These are phyloP conservation scores for Physeter macrocephalus DNA, from an alignment of 2,113 vertebrate species.

Conservation along the genomic window DNA sequence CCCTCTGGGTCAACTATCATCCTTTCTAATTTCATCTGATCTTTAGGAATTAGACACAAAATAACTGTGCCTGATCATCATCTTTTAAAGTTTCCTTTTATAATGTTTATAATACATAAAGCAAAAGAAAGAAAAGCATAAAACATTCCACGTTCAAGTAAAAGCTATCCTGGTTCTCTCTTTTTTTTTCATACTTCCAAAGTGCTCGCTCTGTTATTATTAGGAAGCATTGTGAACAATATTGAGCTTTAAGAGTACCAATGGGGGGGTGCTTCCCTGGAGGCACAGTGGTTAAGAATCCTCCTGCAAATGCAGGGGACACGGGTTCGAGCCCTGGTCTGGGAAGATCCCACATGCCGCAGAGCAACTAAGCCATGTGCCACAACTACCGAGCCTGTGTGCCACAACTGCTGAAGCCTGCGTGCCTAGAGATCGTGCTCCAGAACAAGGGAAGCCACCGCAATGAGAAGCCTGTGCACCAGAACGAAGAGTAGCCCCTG, in stretches of 20 bases:
- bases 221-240: neutral
- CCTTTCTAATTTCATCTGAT: neutral
- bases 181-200: neutral
- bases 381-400: too few species aligned
- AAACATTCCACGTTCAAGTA: neutral
- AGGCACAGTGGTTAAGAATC: too few species aligned
- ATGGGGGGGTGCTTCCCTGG: neutral
- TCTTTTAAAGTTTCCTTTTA: conserved; percentile 4
- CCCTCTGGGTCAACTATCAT: neutral
- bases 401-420: too few species aligned
- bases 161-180: neutral
- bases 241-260: neutral
- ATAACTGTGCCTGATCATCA: neutral
- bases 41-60: conserved; percentile 28
- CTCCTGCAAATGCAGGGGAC: too few species aligned
- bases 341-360: too few species aligned
- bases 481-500: too few species aligned
- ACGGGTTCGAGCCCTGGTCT: too few species aligned
- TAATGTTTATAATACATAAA: neutral
- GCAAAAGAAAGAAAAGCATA: neutral
- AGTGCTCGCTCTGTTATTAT: neutral
- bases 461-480: too few species aligned
- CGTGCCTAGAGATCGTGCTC: too few species aligned
- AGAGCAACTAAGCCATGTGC: too few species aligned
- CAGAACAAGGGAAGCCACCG: too few species aligned